phyloP scores from a whole-genome alignment of 2,797 vertebrate species.

The Falco peregrinus region DNA sequence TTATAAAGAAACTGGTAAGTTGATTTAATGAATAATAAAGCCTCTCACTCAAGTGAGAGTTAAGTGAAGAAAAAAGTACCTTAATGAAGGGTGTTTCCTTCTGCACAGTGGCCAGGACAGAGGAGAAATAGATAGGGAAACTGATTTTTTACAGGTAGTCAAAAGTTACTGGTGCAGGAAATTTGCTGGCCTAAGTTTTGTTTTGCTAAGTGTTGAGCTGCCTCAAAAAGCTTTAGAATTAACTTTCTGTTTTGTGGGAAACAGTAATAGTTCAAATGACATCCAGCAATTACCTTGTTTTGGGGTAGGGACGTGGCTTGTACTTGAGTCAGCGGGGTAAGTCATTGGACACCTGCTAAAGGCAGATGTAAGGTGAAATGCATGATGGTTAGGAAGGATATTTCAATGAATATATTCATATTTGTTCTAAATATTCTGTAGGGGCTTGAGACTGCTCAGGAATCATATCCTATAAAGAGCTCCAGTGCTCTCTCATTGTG shows the following conservation, averaged over 20 bases:
- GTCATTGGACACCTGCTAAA: neutral
- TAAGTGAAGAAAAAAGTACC: neutral
- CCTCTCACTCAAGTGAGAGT: neutral
- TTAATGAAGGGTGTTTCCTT: neutral
- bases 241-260: neutral
- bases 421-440: neutral
- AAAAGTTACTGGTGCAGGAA: neutral
- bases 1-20: slow-evolving; percentile 88
- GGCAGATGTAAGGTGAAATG: neutral
- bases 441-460: neutral
- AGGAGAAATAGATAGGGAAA: neutral
- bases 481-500: neutral
- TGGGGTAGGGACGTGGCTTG: neutral
- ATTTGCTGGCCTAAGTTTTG: neutral
- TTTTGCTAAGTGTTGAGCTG: neutral
- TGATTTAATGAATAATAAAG: slow-evolving; percentile 3
- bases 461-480: neutral
- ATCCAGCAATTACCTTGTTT: neutral
- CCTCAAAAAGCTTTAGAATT: neutral
- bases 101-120: neutral
- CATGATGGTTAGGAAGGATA: neutral
- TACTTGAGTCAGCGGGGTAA: neutral
- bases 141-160: neutral
- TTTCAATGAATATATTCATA: neutral
- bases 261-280: neutral